Conservation (phyloP, 2,888 invertebrate species). For the Lycocerus yunnanus region DNA sequence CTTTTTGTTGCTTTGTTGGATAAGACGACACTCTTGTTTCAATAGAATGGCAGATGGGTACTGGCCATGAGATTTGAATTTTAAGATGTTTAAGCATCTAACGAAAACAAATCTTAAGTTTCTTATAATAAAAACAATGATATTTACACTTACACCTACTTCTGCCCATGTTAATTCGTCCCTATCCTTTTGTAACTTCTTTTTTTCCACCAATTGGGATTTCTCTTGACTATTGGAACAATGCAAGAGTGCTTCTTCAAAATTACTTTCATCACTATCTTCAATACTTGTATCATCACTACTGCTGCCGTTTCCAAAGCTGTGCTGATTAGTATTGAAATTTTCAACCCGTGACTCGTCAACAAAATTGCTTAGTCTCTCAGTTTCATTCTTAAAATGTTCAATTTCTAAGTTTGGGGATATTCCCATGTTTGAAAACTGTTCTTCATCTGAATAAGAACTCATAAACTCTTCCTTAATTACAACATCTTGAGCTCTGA, state of each 20-base stretch:
- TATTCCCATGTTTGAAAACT: neutral
- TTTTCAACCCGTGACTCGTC: neutral
- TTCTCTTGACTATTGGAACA: neutral
- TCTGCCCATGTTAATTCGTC: neutral
- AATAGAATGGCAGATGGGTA: neutral
- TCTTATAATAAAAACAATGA: neutral
- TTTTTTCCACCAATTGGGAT: neutral
- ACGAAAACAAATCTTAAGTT: neutral
- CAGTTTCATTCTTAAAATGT: neutral
- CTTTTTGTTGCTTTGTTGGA: neutral
- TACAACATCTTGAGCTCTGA: neutral
- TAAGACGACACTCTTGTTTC: slow-evolving; percentile 5
- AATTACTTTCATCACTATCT: neutral
- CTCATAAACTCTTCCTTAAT: neutral
- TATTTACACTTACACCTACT: neutral
- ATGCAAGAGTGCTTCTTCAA: neutral
- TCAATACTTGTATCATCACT: neutral
- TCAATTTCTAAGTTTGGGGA: neutral
- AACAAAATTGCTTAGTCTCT: neutral
- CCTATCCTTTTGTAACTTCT: neutral
- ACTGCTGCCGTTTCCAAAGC: neutral
- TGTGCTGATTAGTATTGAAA: neutral
- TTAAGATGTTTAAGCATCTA: neutral
- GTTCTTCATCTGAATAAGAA: neutral
- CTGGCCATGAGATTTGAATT: neutral